Conservation (phyloP, 2,888 invertebrate genomes). For the Dryadula phaetusa region DNA sequence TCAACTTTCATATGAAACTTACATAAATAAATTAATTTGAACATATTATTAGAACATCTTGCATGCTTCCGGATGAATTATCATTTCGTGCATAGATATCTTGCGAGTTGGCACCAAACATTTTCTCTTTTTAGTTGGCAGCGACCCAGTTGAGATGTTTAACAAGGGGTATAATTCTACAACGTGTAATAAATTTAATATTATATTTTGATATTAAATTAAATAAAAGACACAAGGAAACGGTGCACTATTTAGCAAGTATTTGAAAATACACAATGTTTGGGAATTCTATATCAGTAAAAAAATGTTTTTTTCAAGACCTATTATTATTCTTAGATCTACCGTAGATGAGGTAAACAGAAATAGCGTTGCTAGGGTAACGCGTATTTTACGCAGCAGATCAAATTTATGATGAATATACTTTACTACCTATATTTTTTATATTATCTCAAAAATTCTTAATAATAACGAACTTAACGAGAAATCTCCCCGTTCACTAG, state of each 20-base stretch:
- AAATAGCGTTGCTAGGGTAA: no score
- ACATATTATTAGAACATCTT: background rate
- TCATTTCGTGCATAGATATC: constrained; percentile 10
- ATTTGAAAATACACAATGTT: no score
- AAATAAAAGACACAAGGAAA: background rate
- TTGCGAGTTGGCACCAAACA: constrained; percentile 29
- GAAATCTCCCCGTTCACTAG: no score
- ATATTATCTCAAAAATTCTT: no score
- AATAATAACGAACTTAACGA: no score
- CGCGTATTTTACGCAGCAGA: no score
- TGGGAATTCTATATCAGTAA: no score
- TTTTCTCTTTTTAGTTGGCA: constrained; percentile 33
- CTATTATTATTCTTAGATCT: no score
- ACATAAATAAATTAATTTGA: background rate
- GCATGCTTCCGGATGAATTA: constrained; percentile 6
- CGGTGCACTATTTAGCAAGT: background rate
- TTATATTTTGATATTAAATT: background rate
- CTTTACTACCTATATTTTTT: no score
- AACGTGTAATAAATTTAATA: constrained; percentile 18
- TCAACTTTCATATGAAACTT: background rate
- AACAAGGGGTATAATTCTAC: constrained; percentile 19
- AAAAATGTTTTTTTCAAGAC: no score
- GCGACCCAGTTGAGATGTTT: constrained; percentile 34
- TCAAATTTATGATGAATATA: no score
- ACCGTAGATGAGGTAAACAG: no score